Percentiles rank a stretch among this genome's conserved stretches.
phyloP scores from a whole-genome alignment of 2,113 vertebrate species.

The Rhodinocichla rosea region DNA sequence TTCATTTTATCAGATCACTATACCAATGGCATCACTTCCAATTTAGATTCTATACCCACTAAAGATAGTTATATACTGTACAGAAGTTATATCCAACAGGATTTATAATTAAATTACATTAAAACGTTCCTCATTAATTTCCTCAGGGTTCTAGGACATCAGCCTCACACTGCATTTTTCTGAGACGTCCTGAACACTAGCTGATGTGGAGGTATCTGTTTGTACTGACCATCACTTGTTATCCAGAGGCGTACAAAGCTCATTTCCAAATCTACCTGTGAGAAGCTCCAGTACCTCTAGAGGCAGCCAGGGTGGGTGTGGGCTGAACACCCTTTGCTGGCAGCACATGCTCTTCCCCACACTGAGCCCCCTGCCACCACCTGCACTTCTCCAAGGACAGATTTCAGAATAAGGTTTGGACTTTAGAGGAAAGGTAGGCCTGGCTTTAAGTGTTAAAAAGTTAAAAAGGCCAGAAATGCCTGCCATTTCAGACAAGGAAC shows the following conservation, averaged over 20 bases:
- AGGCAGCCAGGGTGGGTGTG: not conserved
- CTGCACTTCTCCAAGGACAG: not conserved
- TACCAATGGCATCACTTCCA: not conserved
- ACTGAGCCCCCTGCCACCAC: fast-evolving
- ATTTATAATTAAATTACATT: not conserved
- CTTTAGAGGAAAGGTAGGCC: not conserved
- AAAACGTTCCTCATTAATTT: not conserved
- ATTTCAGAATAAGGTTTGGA: not conserved
- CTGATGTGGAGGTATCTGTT: not conserved
- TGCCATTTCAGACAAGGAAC: not conserved
- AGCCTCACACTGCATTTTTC: not conserved
- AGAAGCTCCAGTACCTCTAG: not conserved
- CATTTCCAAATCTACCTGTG: not conserved
- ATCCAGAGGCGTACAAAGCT: fast-evolving
- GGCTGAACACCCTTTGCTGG: not conserved
- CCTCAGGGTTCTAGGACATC: not conserved
- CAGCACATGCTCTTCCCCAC: fast-evolving
- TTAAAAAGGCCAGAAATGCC: not conserved
- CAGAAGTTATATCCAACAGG: not conserved
- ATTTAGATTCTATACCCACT: not conserved
- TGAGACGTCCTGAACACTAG: not conserved
- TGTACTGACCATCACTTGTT: not conserved
- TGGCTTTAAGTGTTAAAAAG: not conserved
- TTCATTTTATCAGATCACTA: not conserved
- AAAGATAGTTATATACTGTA: not conserved